Base-by-base conservation (phyloP, 2,113 vertebrate species). In the Gyps fulvus region DNA sequence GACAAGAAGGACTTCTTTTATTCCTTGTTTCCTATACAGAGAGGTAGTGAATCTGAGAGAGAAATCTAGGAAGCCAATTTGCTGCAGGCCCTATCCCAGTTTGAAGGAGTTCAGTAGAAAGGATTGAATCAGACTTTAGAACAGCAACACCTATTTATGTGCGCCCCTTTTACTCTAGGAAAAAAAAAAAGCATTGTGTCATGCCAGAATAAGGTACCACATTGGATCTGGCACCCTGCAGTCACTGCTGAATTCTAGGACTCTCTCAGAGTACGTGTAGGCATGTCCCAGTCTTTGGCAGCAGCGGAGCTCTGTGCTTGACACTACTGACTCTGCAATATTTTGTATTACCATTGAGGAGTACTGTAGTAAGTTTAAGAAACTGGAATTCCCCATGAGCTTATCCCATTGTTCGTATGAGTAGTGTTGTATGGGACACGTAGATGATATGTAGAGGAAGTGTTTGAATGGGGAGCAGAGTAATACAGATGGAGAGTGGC, bases 241-340 rank as follows among this genome's bases (percentile, higher is more conserved):
- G n/a, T 62, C 15, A 7, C 27, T 73, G 49, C n/a, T 43, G 40
- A 12, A 23, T 80, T 65, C 34, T n/a, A 66, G 27, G 29, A 23
- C 18, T 27, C 21, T 62, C n/a, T 72, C 0, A 0, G 21, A 54
- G 23, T n/a, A 42, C 1, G 0, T 10, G 13, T 9, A 58, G 61
- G 11, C 4, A 8, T 26, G 7, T 81, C 40, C 17, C 36, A 59
- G 11, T 31, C 23, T 57, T 43, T 50, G 13, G 55, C n/a, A 92
- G 23, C 38, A 13, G 6, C 9, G 40, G 18, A 70, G 22, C 43
- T 57, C 79, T 62, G 40, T 58, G 32, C 50, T 78, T 71, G 50
- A 20, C 27, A 4, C 34, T 88, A 19, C 49, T 42, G 52, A 49
- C 19, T 55, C 57, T 29, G 22, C 45, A 49, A 3, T 72, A 20